Conservation (phyloP, 2,888 invertebrate genomes). For the Lysandra bellargus region DNA sequence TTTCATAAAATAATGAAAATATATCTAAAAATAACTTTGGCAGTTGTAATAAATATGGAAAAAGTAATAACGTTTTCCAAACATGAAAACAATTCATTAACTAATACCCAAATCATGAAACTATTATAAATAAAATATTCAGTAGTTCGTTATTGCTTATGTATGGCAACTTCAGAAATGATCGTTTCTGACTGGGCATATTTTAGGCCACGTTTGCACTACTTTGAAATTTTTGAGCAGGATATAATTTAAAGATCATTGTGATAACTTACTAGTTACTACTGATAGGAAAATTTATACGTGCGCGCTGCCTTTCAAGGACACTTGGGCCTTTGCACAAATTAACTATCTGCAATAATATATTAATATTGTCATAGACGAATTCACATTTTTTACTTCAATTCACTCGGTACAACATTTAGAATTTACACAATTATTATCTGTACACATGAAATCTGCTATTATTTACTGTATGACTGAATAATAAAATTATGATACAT, state of each 20-base stretch:
- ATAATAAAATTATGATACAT: neutral
- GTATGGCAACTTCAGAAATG: neutral
- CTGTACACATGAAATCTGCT: neutral
- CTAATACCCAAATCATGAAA: neutral
- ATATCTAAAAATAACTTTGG: neutral
- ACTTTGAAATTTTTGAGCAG: neutral
- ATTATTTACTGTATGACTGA: neutral
- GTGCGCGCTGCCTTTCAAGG: neutral
- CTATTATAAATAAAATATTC: neutral
- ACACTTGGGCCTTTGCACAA: neutral
- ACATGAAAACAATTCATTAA: neutral
- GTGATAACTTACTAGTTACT: neutral
- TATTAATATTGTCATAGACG: neutral
- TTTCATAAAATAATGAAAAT: neutral
- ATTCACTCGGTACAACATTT: constrained; percentile 8
- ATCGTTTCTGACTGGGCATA: neutral
- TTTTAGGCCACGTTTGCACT: neutral
- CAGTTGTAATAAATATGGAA: constrained; percentile 3
- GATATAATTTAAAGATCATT: neutral
- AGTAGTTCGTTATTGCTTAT: neutral
- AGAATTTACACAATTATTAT: neutral
- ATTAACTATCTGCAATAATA: neutral
- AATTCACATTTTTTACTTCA: constrained; percentile 1
- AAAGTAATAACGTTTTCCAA: neutral
- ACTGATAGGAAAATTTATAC: neutral